Evolutionary conservation across 2,888 invertebrate genomes (phyloP).

Genomic region (Drosophila quinaria): DNA sequence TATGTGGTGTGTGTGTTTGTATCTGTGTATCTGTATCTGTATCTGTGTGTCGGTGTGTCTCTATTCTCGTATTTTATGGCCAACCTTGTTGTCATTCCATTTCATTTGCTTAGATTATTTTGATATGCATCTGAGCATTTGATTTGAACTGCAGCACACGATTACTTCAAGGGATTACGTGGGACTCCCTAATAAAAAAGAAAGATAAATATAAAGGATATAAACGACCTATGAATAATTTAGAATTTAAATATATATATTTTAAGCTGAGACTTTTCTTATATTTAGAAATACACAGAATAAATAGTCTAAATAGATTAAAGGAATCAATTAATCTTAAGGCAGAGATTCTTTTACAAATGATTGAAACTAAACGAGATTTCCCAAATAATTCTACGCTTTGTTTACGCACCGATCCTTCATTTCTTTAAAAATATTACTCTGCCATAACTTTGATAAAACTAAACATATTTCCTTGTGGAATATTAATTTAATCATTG

Average conservation of each 20-base stretch:
- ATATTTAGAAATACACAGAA: background rate
- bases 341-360: background rate
- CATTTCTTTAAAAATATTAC: background rate
- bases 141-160: slow-evolving; percentile 36
- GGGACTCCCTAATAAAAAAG: background rate
- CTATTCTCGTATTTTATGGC: slow-evolving; percentile 50
- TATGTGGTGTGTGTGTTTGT: background rate
- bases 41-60: slow-evolving; percentile 4
- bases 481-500: too few species aligned
- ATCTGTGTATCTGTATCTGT: background rate
- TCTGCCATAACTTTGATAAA: too few species aligned
- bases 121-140: slow-evolving; percentile 67
- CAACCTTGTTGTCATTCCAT: slow-evolving; percentile 58
- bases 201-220: background rate
- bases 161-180: slow-evolving; percentile 2
- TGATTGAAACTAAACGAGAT: too few species aligned
- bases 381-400: background rate
- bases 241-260: background rate
- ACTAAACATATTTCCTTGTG: too few species aligned
- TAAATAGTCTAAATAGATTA: background rate
- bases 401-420: background rate
- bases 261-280: background rate
- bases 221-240: background rate
- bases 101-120: slow-evolving; percentile 64
- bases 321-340: background rate